Evolutionary conservation across 1,140 invertebrate genomes (phyloP), one percentile per base, ranked within the genome.

Genomic region (Leptoteleia sp.): DNA sequence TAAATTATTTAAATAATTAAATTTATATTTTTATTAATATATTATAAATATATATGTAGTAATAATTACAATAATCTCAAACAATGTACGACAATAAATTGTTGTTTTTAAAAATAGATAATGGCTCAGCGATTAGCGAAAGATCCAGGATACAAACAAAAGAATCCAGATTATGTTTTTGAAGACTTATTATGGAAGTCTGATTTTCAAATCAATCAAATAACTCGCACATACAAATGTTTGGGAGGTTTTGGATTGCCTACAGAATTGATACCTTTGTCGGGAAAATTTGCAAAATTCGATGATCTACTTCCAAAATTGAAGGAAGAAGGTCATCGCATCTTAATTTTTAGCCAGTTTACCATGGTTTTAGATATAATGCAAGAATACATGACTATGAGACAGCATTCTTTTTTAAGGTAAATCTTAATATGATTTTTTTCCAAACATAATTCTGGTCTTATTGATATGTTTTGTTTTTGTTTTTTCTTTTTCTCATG

Each of bases 281-380:
- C 95, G 8, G 97, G 97, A 0, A 99, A 99, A 89, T 94, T 98
- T 82, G 82, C 91, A 35, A 92, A 95, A 80, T 86, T 98, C 57
- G 96, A 98, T 84, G 90, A 92, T 76, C 89, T 97, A 81, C 87
- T 98, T 35, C 91, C 92, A 0, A 91, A 93, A 79, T 88, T 98
- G 19, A 94, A 95, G 85, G 87, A 88, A 4, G 92, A 92, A 0
- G 93, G 93, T 0, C 94, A 96, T 83, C 90, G 96, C 25, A 94
- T 98, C 22, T 89, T 99, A 42, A 93, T 99, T 40, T 99, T 99
- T 90, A 98, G 96, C 85, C 97, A 99, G 90, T 98, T 98, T 88
- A 95, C 96, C 2, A 96, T 97, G 91, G 92, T 98, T 89, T 91
- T 99, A 83, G 96, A 98, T 87, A 93, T 99, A 67, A 84, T 97